Conservation (phyloP, 2,797 vertebrate species). For the Chelonia mydas region DNA sequence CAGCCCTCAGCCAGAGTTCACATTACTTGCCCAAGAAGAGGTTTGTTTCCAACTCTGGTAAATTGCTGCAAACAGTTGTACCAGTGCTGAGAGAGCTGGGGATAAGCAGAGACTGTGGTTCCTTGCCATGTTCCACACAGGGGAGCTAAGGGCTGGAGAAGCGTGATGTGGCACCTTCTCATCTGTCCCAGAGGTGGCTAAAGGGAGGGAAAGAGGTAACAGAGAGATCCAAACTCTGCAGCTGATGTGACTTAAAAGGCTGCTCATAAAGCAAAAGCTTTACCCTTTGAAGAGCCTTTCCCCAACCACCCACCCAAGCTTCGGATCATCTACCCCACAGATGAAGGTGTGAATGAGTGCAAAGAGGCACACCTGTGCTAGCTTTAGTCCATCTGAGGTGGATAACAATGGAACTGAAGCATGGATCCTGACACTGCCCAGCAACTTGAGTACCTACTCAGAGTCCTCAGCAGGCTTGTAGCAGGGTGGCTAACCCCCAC, state of each 20-base stretch:
- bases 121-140: neutral
- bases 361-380: neutral
- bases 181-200: neutral
- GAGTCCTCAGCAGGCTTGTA: neutral
- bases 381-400: neutral
- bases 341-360: neutral
- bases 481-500: neutral
- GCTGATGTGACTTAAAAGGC: neutral
- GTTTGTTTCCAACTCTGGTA: neutral
- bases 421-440: neutral
- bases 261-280: neutral
- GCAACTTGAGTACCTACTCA: too few relatives aligned
- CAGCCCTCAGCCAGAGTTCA: slow-evolving; percentile 8
- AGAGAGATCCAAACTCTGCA: neutral
- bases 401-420: neutral
- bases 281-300: neutral
- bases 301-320: neutral
- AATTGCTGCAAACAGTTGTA: accelerated
- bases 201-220: neutral
- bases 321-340: neutral
- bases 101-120: accelerated
- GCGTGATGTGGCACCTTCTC: neutral
- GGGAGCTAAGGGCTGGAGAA: neutral
- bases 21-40: neutral
- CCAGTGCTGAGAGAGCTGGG: neutral